Base-by-base conservation (phyloP, 2,888 invertebrate genomes). In the Salticus scenicus region DNA sequence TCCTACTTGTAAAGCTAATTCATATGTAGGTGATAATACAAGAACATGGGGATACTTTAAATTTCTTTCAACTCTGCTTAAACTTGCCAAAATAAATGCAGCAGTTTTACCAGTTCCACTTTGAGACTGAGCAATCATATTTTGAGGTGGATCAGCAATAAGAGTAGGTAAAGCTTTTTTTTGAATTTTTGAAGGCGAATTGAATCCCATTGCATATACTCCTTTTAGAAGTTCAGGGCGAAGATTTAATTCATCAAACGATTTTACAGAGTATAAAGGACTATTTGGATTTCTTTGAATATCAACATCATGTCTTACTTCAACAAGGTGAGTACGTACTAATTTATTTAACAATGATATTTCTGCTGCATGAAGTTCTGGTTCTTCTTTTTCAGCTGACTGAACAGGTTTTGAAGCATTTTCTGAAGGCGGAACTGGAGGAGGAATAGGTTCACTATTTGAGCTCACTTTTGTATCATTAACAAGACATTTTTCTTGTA, bases 41-140 rank as follows among this genome's bases (percentile, higher is more conserved):
- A 99, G 92, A 17, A 97, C 94, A 41, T 87, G 87, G 27, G 98
- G 97, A 91, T 95, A 95, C 88, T 94, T 93, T 89, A 95, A 93
- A 17, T 92, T 92, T 0, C 95, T 92, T 91, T 99, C 96, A 1
- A 99, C 96, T 90, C 98, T 93, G 90, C 96, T 97, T 57, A 99
- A 92, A 97, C 99, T 98, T 0, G 98, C 98, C 87, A 99, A 92
- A 17, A 98, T 96, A 93, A 99, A 99, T 7, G 99, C 98, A 42
- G 99, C 99, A 0, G 99, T 99, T 93, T 99, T 99, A 67, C 99
- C 99, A 76, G 99, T 99, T 86, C 99, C 99, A 67, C 98, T 98
- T 91, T 99, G 99, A 79, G 98, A 97, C 91, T 99, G 99, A 1
- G 99, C 99, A 90, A 99, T 99, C 95, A 99, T 95, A 92, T 99